A percentile compares a stretch with the other conserved stretches of the same genome.
These are phyloP conservation scores for Anas acuta DNA, from an alignment of 2,797 vertebrate genomes.

Conservation along the genomic window DNA sequence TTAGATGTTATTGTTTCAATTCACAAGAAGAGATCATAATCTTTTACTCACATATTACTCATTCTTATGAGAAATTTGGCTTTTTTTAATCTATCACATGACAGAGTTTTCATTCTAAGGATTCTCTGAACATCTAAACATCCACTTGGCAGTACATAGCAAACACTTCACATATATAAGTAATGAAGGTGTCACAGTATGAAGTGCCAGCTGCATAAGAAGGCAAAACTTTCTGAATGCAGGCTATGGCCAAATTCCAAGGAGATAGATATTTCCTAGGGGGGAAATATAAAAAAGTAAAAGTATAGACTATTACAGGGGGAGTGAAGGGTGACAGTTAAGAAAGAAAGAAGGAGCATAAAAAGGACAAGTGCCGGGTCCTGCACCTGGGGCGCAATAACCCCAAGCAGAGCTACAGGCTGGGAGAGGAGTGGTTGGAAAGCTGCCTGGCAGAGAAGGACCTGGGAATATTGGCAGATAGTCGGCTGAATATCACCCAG, in stretches of 20 bases:
- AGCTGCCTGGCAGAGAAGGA: too few species aligned
- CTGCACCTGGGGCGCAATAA: too few species aligned
- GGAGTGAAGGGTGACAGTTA: neutral
- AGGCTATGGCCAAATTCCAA: neutral
- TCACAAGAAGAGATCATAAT: neutral
- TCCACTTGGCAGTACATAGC: neutral
- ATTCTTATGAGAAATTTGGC: neutral
- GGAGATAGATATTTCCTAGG: neutral
- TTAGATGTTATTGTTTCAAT: neutral
- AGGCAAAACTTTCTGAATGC: neutral
- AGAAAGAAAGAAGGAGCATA: neutral
- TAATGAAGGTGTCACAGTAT: neutral
- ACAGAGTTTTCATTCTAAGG: neutral
- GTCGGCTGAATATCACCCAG: too few species aligned
- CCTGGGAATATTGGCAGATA: too few species aligned
- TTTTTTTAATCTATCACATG: neutral
- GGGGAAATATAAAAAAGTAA: neutral
- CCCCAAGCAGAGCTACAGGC: too few species aligned
- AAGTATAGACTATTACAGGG: neutral
- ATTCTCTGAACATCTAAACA: neutral
- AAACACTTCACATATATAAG: neutral
- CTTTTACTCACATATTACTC: neutral
- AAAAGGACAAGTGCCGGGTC: too few species aligned
- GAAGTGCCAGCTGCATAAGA: rapidly evolving
- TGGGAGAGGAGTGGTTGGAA: too few species aligned